phyloP scores from a whole-genome alignment of 2,888 invertebrate genomes.

The Ethmia dodecea region DNA sequence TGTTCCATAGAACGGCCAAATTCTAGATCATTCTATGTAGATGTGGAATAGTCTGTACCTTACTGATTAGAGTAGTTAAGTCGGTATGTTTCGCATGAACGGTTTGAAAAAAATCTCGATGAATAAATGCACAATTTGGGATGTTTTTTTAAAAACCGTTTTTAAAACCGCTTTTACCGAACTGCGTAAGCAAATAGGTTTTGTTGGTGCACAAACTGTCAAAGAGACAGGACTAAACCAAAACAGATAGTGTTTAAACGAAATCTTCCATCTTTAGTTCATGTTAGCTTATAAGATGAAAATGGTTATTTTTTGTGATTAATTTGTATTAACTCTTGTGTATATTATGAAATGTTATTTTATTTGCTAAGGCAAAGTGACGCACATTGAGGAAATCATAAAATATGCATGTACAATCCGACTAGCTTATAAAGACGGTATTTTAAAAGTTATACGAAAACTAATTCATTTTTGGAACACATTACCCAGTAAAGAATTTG shows the following conservation, averaged over 20 bases:
- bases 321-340: conserved; percentile 21
- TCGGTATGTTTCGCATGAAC: conserved; percentile 18
- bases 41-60: conserved; percentile 32
- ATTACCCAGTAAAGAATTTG: no score
- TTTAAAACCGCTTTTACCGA: conserved; percentile 11
- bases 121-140: neutral
- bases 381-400: no score
- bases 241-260: conserved; percentile 38
- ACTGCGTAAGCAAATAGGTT: no score
- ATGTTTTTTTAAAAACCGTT: conserved; percentile 4
- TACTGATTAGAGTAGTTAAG: conserved; percentile 25
- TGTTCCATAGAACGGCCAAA: conserved; percentile 47
- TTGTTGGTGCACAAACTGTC: conserved; percentile 43
- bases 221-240: conserved; percentile 37
- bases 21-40: conserved; percentile 19
- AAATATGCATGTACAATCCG: no score
- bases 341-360: conserved; percentile 18
- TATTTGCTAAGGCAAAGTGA: no score
- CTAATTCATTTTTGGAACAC: no score
- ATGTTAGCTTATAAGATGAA: conserved; percentile 47
- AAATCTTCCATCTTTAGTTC: conserved; percentile 54
- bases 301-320: conserved; percentile 31
- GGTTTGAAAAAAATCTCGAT: neutral
- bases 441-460: no score
- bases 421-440: no score